Conservation (phyloP, 2,113 vertebrate species). For the Arizona elegans region DNA sequence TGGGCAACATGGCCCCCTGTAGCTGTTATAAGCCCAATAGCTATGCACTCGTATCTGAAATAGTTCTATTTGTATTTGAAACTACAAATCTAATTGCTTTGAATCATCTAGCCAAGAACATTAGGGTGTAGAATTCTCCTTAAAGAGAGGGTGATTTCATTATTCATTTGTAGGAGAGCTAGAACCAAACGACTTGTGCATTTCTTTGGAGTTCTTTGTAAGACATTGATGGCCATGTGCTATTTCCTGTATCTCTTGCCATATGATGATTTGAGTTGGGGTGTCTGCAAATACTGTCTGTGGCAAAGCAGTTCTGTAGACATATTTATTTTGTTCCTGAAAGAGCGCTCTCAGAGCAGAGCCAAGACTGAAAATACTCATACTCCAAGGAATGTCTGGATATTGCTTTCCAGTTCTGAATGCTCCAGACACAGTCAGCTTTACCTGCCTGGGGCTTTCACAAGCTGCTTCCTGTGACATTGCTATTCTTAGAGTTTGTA, state of each 20-base stretch:
- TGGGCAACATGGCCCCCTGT: not conserved
- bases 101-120: not conserved
- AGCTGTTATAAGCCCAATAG: not conserved
- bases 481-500: conserved; percentile 13
- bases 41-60: not conserved
- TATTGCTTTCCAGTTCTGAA: not conserved
- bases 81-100: not conserved
- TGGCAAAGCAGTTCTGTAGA: not conserved
- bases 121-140: not conserved
- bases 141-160: not conserved
- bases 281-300: not conserved
- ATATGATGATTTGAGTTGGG: not conserved
- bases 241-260: not conserved
- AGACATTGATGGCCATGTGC: not conserved
- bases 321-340: not conserved
- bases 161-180: not conserved
- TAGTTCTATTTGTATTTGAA: not conserved
- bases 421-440: not conserved
- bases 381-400: conserved; percentile 25
- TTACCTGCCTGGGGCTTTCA: conserved; percentile 17
- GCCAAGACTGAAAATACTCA: conserved; percentile 12
- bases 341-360: not conserved
- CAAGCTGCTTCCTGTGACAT: conserved; percentile 2
- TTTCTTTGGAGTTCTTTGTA: not conserved
- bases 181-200: not conserved